phyloP scores from a whole-genome alignment of 37 sponge, comb jelly and placozoan genomes.

The Ianthella basta region DNA sequence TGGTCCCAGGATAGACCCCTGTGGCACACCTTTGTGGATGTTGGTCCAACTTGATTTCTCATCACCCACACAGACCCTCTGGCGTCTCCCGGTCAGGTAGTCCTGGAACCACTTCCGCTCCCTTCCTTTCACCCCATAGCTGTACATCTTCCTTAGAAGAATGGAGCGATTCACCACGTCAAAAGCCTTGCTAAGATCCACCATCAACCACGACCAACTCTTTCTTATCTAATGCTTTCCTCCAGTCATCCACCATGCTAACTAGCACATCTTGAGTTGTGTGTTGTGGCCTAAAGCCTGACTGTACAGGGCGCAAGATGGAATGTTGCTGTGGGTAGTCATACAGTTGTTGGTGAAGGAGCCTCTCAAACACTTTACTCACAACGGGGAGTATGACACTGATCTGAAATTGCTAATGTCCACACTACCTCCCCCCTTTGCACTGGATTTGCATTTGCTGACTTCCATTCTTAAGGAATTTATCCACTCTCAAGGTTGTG shows the following conservation, averaged over 20 bases:
- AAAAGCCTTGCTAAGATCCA: no score
- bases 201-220: no score
- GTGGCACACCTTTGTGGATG: no score
- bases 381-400: constrained; percentile 43
- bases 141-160: no score
- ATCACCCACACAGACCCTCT: no score
- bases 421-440: not conserved
- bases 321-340: constrained; percentile 3
- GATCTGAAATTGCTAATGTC: no score
- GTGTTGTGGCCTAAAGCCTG: constrained; percentile 39
- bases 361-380: constrained; percentile 30
- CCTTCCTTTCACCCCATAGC: no score
- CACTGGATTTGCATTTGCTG: not conserved
- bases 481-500: not conserved
- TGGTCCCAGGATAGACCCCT: no score
- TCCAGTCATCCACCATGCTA: constrained; percentile 35
- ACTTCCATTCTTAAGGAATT: not conserved
- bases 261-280: constrained; percentile 47
- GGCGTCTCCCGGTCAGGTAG: no score
- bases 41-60: no score
- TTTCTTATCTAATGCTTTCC: not conserved
- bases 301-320: constrained; percentile 23
- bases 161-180: no score
- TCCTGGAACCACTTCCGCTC: no score
- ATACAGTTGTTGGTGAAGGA: constrained; percentile 40